phyloP scores from a whole-genome alignment of 2,797 vertebrate species.

The Austrolebias charrua region DNA sequence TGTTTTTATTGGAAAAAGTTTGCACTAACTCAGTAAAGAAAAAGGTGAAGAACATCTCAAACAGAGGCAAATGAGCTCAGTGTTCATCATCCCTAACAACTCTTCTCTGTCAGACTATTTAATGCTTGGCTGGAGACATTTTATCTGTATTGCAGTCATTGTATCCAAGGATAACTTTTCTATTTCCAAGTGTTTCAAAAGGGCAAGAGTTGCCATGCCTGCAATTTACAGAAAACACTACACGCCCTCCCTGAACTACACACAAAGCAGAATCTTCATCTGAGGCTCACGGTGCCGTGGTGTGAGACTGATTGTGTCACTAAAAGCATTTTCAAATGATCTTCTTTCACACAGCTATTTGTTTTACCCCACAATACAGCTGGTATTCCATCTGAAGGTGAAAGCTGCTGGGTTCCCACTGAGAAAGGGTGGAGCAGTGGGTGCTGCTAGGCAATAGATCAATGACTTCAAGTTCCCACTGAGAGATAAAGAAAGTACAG shows the following conservation, averaged over 20 bases:
- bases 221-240: constrained; percentile 41
- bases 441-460: constrained; percentile 63
- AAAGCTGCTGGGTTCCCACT: constrained; percentile 53
- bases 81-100: constrained; percentile 47
- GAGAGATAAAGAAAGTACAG: constrained; percentile 64
- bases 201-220: constrained; percentile 28
- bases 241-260: constrained; percentile 8
- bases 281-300: constrained; percentile 13
- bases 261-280: constrained; percentile 26
- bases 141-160: constrained; percentile 62
- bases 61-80: constrained; percentile 29
- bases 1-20: too few species aligned
- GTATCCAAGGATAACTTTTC: constrained; percentile 58
- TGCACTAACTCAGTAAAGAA: constrained; percentile 5
- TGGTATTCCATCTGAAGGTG: constrained; percentile 52
- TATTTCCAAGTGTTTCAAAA: constrained; percentile 42
- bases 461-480: constrained; percentile 64
- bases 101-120: constrained; percentile 49
- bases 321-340: constrained; percentile 38
- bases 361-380: constrained; percentile 28
- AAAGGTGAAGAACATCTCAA: constrained; percentile 32
- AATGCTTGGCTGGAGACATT: constrained; percentile 58
- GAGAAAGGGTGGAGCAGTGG: constrained; percentile 25
- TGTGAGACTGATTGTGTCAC: constrained; percentile 33
- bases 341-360: constrained; percentile 22